phyloP scores from a whole-genome alignment of 2,888 invertebrate species.

The Mesorhabditis belari region DNA sequence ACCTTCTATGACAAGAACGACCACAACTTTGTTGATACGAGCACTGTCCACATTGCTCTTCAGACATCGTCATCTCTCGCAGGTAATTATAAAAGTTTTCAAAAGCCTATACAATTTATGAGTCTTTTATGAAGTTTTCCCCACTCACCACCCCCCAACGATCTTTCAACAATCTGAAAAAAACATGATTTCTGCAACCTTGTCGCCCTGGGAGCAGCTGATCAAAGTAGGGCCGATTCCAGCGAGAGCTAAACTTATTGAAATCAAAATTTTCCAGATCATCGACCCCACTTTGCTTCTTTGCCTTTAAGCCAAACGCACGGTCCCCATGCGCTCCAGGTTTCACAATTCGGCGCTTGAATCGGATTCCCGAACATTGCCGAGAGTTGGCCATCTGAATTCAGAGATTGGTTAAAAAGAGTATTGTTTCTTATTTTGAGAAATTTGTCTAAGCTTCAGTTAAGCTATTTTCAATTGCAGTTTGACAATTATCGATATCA shows the following conservation, averaged over 20 bases:
- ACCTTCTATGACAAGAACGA: constrained; percentile 47
- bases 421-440: no score
- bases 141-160: constrained; percentile 47
- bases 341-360: constrained; percentile 41
- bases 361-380: constrained; percentile 50
- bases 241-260: constrained; percentile 1
- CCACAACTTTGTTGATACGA: constrained; percentile 50
- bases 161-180: constrained; percentile 47
- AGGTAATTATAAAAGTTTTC: constrained; percentile 51
- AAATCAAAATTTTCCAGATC: neutral
- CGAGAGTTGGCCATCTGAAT: constrained; percentile 39
- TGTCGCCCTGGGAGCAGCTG: constrained; percentile 48
- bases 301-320: constrained; percentile 50
- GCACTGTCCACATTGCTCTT: constrained; percentile 47
- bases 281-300: constrained; percentile 16
- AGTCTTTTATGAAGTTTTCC: neutral
- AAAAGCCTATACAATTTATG: constrained; percentile 35
- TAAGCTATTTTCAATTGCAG: no score
- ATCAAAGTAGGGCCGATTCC: constrained; percentile 46
- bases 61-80: constrained; percentile 40
- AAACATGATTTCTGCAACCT: constrained; percentile 51
- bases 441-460: no score
- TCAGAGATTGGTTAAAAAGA: no score
- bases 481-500: no score
- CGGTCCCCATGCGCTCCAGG: constrained; percentile 49